Base-by-base conservation (phyloP, 2,113 vertebrate species). In the Chlorodrepanis virens region DNA sequence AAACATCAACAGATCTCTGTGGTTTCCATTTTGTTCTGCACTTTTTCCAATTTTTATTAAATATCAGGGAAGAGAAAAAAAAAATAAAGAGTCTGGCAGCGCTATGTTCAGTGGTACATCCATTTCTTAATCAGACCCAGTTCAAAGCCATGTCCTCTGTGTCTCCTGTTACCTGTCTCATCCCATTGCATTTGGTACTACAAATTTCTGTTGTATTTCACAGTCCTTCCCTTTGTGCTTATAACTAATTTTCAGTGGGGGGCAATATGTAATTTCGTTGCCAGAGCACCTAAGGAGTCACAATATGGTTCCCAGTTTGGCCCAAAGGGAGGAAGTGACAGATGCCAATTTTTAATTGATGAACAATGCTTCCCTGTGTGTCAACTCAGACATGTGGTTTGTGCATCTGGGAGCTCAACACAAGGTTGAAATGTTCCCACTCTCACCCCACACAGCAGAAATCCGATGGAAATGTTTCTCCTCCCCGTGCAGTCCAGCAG, bases 301-400 rank as follows among this genome's bases (percentile, higher is more conserved):
- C 68, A 83, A 81, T 78, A 75, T 35, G 86, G 79, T 90, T 92
- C 88, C 72, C 85, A 74, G 15, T 78, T 64, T 64, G 76, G 82
- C 76, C 88, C 88, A 75, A 90, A 92, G 76, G 68, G 69, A 94
- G 96, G 93, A 97, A 94, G 69, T 70, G 90, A 57, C 65, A 47
- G 52, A 78, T 89, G 88, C 96, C 96, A 97, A 42, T 86, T 94
- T 97, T 90, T 83, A 92, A 88, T 54, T 16, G 85, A 80, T 92
- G 96, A 96, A 95, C 95, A 96, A 96, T 96, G 71, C 94, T 94
- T 96, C 71, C 88, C 79, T 94, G 52, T 95, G 90, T 96, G 93
- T 93, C 93, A 93, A 92, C 95, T 93, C 75, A 93, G 92, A 85
- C 96, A 96, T 97, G 94, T 97, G 95, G 71, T 95, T 93, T 95